phyloP scores from a whole-genome alignment of 1,140 invertebrate species.

The Drosophila jambulina region DNA sequence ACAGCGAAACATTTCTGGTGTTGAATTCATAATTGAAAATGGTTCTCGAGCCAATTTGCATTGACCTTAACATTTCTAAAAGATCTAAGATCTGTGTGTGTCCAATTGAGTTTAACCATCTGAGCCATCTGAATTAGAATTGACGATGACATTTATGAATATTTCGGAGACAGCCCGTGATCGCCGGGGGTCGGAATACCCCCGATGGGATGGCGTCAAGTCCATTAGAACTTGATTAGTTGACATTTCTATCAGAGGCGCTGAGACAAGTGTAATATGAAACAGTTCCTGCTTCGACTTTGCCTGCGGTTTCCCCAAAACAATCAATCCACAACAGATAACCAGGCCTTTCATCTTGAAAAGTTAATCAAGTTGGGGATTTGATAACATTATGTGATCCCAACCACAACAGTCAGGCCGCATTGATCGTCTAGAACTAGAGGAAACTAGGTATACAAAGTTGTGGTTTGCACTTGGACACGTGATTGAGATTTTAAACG shows the following conservation, averaged over 20 bases:
- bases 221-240: conserved; percentile 35
- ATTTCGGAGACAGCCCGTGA: conserved; percentile 55
- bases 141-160: conserved; percentile 80
- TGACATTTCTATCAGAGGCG: conserved; percentile 43
- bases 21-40: conserved; percentile 30
- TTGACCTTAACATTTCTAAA: conserved; percentile 68
- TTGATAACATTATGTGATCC: conserved; percentile 18
- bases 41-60: conserved; percentile 64
- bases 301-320: conserved; percentile 42
- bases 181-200: conserved; percentile 40
- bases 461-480: conserved; percentile 2
- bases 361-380: conserved; percentile 58
- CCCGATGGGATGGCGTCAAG: conserved; percentile 10
- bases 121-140: conserved; percentile 57
- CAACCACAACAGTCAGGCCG: conserved; percentile 64
- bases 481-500: conserved; percentile 6
- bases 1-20: conserved; percentile 12
- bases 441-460: conserved; percentile 2
- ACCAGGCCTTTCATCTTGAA: conserved; percentile 53
- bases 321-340: conserved; percentile 16
- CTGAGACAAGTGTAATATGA: conserved; percentile 30
- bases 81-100: conserved; percentile 48
- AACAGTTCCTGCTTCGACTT: conserved; percentile 58
- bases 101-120: conserved; percentile 63
- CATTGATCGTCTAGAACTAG: conserved; percentile 23